These are phyloP conservation scores for Argynnis bischoffii DNA, from an alignment of 2,888 invertebrate genomes.

Conservation along the genomic window DNA sequence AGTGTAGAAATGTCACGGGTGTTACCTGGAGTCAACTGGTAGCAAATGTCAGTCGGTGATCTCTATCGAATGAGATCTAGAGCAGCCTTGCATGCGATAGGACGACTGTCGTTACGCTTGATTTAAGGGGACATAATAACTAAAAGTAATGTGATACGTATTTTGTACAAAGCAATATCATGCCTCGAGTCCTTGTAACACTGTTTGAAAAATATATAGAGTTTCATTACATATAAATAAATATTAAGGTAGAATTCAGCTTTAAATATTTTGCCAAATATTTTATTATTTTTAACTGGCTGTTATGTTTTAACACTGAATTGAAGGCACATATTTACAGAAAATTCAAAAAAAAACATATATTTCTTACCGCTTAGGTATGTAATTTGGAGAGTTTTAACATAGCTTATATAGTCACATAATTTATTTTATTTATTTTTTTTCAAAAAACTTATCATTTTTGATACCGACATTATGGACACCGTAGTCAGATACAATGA, in stretches of 20 bases:
- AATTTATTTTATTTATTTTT: no score
- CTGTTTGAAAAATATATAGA: not conserved
- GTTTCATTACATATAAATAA: not conserved
- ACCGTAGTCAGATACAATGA: slow-evolving; percentile 17
- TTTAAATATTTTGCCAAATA: no score
- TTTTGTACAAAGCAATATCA: slow-evolving; percentile 16
- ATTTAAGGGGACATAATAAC: slow-evolving; percentile 18
- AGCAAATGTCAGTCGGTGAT: slow-evolving; percentile 47
- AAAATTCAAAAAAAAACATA: no score
- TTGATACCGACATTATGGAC: slow-evolving; percentile 12
- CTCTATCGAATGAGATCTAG: slow-evolving; percentile 40
- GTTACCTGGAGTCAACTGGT: slow-evolving; percentile 33
- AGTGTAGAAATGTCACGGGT: slow-evolving; percentile 42
- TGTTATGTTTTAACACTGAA: no score
- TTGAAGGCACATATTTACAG: no score
- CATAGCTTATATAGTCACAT: no score
- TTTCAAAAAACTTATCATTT: not conserved
- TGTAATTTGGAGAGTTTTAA: not conserved
- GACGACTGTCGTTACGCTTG: slow-evolving; percentile 24
- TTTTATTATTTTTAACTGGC: no score
- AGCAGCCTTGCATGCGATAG: slow-evolving; percentile 36
- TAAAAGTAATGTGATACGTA: slow-evolving; percentile 5
- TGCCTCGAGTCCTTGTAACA: slow-evolving; percentile 4
- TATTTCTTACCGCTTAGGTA: not conserved
- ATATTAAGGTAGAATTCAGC: not conserved